Percentiles rank a stretch among this genome's conserved stretches.
Conservation (phyloP, 2,113 vertebrate species). For the Phasianus colchicus region DNA sequence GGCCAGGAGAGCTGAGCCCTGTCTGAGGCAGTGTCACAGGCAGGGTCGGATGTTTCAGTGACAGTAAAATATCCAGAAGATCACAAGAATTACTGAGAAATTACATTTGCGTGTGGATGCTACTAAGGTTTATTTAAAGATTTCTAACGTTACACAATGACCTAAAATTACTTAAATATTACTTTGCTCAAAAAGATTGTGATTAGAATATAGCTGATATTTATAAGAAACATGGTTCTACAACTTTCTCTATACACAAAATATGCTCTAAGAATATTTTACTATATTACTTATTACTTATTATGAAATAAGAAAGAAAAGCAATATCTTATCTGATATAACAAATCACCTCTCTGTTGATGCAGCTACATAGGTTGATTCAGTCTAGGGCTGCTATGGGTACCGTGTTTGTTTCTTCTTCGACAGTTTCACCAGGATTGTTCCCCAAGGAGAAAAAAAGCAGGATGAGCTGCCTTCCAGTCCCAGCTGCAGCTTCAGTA, state of each 20-base stretch:
- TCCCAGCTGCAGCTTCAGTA: neutral
- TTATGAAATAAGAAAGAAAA: neutral
- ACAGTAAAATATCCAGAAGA: neutral
- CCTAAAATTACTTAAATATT: neutral
- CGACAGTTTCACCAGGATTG: neutral
- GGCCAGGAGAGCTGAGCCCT: neutral
- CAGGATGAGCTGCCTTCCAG: neutral
- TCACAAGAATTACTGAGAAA: neutral
- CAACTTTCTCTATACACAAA: neutral
- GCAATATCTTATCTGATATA: neutral
- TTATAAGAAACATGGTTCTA: neutral
- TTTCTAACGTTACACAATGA: neutral
- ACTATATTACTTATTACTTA: too few species aligned
- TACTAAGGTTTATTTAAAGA: neutral
- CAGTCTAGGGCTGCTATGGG: neutral
- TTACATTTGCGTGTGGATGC: neutral
- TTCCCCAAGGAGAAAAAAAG: neutral
- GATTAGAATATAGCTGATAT: neutral
- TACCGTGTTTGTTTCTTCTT: neutral
- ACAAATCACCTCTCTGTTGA: neutral
- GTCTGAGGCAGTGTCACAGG: neutral
- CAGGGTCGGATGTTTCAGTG: neutral
- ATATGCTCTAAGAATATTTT: neutral
- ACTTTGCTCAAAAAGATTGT: neutral
- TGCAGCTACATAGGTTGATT: neutral